A percentile compares a stretch with the other conserved stretches of the same genome.
Conservation (phyloP, 2,797 vertebrate genomes). For the Alfaro cultratus region DNA sequence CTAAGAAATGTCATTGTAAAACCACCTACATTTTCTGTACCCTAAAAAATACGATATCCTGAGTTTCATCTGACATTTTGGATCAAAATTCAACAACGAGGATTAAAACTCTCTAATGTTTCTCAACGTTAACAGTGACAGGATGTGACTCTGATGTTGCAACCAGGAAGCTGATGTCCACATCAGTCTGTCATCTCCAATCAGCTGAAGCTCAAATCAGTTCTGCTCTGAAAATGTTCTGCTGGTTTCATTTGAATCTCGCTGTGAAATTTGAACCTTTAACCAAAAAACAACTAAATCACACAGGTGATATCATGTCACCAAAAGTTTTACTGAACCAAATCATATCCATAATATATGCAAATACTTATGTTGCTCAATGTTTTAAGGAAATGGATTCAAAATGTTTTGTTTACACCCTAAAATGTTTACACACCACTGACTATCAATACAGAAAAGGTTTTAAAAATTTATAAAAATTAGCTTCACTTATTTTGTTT, state of each 20-base stretch:
- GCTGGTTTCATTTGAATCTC: background rate
- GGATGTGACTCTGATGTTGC: constrained; percentile 6
- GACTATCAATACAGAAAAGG: background rate
- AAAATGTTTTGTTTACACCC: background rate
- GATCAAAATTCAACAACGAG: background rate
- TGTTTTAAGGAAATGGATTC: background rate
- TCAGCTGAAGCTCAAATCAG: background rate
- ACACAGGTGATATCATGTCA: background rate
- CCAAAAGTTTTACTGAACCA: background rate
- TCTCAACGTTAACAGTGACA: constrained; percentile 6
- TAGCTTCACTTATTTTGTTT: background rate
- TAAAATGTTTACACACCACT: background rate
- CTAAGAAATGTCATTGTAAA: too few species aligned
- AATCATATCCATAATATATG: background rate
- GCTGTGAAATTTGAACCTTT: background rate
- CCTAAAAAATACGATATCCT: background rate
- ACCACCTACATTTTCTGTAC: too few species aligned
- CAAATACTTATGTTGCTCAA: background rate
- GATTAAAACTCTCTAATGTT: background rate
- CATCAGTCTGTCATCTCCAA: background rate
- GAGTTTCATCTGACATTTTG: background rate
- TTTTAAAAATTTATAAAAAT: background rate
- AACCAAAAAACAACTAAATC: background rate
- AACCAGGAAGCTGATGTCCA: constrained; percentile 20
- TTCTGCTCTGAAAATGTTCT: background rate